Evolutionary conservation across 2,888 invertebrate species (phyloP).

Genomic region (Temnothorax rugatulus): DNA sequence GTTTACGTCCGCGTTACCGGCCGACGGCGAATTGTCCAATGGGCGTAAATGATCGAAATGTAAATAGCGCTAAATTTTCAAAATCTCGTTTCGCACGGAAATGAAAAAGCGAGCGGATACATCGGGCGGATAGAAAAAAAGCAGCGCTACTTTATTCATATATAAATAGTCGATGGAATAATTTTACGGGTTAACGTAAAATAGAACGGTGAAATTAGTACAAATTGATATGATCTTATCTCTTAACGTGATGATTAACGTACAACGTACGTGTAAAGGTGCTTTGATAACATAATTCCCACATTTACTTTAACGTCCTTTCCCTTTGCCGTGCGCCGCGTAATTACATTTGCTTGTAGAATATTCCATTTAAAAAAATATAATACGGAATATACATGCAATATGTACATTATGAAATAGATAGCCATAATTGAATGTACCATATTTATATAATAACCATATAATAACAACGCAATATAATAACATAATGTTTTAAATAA

Average conservation of each 20-base stretch:
- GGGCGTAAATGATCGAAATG: slow-evolving; percentile 50
- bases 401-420: neutral
- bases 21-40: slow-evolving; percentile 44
- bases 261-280: neutral
- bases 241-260: neutral
- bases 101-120: slow-evolving; percentile 18
- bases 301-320: neutral
- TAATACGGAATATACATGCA: neutral
- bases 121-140: neutral
- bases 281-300: slow-evolving; percentile 22
- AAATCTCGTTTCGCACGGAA: neutral
- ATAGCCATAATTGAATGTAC: neutral
- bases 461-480: neutral
- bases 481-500: neutral
- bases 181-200: neutral
- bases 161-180: neutral
- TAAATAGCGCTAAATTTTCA: slow-evolving; percentile 34
- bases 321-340: neutral
- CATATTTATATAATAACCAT: neutral
- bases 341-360: slow-evolving; percentile 1
- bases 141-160: neutral
- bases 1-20: slow-evolving; percentile 20
- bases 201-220: neutral
- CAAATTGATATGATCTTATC: slow-evolving; percentile 2
- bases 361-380: neutral